Conservation (phyloP, 2,888 invertebrate genomes). For the Fragum whitleyi region DNA sequence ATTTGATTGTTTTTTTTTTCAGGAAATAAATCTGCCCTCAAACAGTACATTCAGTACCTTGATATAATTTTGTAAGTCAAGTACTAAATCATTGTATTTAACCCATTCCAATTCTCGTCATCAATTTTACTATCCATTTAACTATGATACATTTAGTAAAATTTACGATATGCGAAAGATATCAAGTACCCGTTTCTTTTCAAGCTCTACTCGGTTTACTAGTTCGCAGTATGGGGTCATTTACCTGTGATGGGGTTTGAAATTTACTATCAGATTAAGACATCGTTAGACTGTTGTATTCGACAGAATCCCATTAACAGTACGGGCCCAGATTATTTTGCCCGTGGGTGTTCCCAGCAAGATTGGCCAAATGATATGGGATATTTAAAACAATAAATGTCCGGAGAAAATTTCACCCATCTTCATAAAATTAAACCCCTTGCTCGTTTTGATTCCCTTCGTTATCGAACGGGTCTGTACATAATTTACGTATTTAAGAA, state of each 20-base stretch:
- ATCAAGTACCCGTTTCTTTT: background rate
- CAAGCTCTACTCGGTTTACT: background rate
- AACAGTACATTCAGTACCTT: no score
- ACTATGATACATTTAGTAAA: no score
- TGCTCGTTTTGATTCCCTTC: background rate
- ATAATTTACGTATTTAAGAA: no score
- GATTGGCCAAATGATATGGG: constrained; percentile 21
- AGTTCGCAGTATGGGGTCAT: constrained; percentile 12
- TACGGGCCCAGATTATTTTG: constrained; percentile 4
- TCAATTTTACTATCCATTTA: no score
- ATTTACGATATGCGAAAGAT: no score
- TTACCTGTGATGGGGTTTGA: constrained; percentile 10
- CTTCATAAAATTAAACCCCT: constrained; percentile 5
- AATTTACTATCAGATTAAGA: constrained; percentile 24
- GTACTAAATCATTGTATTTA: no score
- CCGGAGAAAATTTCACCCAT: constrained; percentile 8
- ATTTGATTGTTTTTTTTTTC: no score
- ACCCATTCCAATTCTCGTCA: no score
- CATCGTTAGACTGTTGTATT: constrained; percentile 7
- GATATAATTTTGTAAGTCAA: no score
- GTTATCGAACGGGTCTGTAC: no score
- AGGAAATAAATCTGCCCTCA: no score
- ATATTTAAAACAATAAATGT: constrained; percentile 26
- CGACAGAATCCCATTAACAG: constrained; percentile 18
- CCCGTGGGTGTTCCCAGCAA: constrained; percentile 13